These are phyloP conservation scores for Embidobia sp. DNA, from an alignment of 2,888 invertebrate species.

Conservation along the genomic window DNA sequence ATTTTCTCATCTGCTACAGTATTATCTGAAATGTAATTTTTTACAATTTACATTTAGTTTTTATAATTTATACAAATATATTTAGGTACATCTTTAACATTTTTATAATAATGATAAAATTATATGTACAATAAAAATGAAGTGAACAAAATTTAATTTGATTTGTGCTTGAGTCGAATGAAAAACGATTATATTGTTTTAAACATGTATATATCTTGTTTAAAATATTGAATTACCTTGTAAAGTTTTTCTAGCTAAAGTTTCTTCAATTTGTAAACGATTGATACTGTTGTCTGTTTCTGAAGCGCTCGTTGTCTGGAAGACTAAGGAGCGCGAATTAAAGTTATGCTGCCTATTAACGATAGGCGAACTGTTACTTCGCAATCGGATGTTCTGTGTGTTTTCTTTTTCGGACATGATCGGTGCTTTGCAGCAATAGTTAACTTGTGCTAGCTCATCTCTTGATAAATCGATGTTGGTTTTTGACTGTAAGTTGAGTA, in stretches of 20 bases:
- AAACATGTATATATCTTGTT: too few species aligned
- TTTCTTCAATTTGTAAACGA: constrained; percentile 5
- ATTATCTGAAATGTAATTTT: not conserved
- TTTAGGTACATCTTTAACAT: too few species aligned
- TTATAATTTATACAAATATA: too few species aligned
- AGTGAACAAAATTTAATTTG: too few species aligned
- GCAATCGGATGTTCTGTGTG: constrained; percentile 8
- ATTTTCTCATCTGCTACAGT: not conserved
- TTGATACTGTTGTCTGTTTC: not conserved
- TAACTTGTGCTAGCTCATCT: constrained; percentile 16
- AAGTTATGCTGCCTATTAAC: constrained; percentile 72
- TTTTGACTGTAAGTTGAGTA: constrained; percentile 55
- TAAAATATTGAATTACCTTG: constrained; percentile 5
- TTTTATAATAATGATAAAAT: too few species aligned
- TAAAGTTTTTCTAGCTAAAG: not conserved
- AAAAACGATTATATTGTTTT: too few species aligned
- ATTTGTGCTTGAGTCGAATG: too few species aligned
- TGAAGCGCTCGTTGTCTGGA: constrained; percentile 34
- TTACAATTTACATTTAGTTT: too few species aligned
- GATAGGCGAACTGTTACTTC: constrained; percentile 63
- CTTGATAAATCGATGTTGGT: constrained; percentile 27
- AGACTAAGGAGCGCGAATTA: constrained; percentile 72
- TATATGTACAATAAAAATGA: too few species aligned
- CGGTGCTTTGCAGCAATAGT: constrained; percentile 75
- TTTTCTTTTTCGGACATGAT: constrained; percentile 67